Evolutionary conservation across 1,140 invertebrate species (phyloP).

Genomic region (Leptopilina clavipes): DNA sequence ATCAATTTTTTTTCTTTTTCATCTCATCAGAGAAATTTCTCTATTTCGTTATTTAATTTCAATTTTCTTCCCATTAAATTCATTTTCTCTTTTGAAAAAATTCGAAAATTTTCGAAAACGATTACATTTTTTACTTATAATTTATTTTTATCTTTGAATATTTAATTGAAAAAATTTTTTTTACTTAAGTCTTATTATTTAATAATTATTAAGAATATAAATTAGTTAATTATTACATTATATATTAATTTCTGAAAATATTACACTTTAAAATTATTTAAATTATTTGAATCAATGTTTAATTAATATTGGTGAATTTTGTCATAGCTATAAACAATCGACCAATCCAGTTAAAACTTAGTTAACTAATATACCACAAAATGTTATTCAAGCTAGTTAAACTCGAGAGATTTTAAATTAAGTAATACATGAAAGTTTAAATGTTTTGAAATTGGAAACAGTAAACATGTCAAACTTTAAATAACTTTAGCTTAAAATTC

Average conservation of each 20-base stretch:
- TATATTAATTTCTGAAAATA: too few relatives aligned
- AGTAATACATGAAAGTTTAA: neutral
- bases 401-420: conserved; percentile 3
- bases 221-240: too few relatives aligned
- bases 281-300: neutral
- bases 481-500: neutral
- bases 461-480: neutral
- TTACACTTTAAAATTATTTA: too few relatives aligned
- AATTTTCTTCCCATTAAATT: neutral
- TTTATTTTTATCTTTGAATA: too few relatives aligned
- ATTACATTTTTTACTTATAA: too few relatives aligned
- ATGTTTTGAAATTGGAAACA: neutral
- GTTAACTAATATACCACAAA: conserved; percentile 11
- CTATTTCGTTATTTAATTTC: neutral
- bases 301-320: neutral
- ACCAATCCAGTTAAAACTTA: neutral
- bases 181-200: too few relatives aligned
- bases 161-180: too few relatives aligned
- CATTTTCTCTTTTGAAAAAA: too few relatives aligned
- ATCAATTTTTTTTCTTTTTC: neutral
- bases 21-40: neutral
- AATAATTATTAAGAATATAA: too few relatives aligned
- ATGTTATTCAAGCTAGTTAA: neutral
- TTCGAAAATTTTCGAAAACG: too few relatives aligned
- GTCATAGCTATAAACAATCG: neutral